Evolutionary conservation across 2,797 vertebrate genomes (phyloP).

Genomic region (Peromyscus attwateri): DNA sequence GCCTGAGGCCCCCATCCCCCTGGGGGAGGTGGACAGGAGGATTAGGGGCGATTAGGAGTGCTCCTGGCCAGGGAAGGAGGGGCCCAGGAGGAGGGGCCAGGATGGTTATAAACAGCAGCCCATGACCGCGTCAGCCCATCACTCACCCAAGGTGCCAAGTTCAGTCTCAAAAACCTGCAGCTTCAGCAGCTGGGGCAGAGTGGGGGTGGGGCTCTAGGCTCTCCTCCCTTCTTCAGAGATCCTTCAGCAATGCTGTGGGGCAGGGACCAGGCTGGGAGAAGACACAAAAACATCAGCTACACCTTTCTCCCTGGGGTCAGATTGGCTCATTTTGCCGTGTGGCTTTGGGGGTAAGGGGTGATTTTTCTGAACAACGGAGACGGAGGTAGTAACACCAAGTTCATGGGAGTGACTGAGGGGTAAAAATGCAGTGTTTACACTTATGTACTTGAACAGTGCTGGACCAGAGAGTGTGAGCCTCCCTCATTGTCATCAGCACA

Average conservation of each 20-base stretch:
- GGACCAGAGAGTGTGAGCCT: not conserved
- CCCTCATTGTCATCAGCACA: not conserved
- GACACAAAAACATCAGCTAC: not conserved
- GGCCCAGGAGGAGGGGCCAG: slow-evolving; percentile 63
- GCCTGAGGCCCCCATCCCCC: slow-evolving; percentile 81
- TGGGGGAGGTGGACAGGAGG: slow-evolving; percentile 85
- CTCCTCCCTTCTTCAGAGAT: slow-evolving; percentile 43
- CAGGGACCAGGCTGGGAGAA: not conserved
- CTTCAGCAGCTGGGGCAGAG: slow-evolving; percentile 57
- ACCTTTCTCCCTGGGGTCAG: not conserved
- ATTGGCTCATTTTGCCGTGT: not conserved
- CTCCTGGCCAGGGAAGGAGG: slow-evolving; percentile 74
- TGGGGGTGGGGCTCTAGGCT: not conserved
- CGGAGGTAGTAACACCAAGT: not conserved
- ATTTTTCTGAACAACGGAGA: not conserved
- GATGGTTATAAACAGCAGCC: slow-evolving; percentile 89
- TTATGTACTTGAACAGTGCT: not conserved
- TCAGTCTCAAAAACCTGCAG: slow-evolving; percentile 85
- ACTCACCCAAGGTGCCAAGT: slow-evolving; percentile 80
- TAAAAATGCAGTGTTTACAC: not conserved
- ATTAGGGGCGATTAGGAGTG: slow-evolving; percentile 88
- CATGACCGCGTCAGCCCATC: slow-evolving; percentile 84
- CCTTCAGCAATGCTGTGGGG: not conserved
- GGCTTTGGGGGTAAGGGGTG: not conserved
- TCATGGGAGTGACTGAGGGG: not conserved